phyloP scores from a whole-genome alignment of 2,888 invertebrate species.

The Acholoe squamosa region DNA sequence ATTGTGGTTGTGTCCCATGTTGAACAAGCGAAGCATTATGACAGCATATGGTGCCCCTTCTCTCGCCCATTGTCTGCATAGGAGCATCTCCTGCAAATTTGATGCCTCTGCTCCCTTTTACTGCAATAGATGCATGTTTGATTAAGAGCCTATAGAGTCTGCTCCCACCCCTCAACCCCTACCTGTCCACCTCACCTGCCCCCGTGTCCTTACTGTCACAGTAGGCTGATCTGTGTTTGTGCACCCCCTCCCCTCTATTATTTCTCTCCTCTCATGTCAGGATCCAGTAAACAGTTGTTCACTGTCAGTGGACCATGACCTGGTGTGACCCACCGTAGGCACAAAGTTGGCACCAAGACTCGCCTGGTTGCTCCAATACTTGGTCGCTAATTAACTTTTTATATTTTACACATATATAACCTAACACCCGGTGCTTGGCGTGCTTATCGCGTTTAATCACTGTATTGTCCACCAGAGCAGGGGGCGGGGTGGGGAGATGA shows the following conservation, averaged over 20 bases:
- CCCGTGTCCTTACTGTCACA: not conserved
- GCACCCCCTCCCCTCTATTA: not conserved
- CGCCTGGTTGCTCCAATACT: too few relatives aligned
- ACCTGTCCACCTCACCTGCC: not conserved
- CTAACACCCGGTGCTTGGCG: conserved; percentile 26
- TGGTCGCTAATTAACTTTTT: not conserved
- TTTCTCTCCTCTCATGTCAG: not conserved
- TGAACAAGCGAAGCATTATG: too few relatives aligned
- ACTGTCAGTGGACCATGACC: not conserved
- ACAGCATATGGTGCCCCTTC: not conserved
- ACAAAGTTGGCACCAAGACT: too few relatives aligned
- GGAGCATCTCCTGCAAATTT: conserved; percentile 18
- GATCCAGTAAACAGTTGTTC: not conserved
- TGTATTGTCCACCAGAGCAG: conserved; percentile 43
- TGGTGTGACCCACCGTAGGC: too few relatives aligned
- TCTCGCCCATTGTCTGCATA: not conserved
- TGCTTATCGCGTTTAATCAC: conserved; percentile 59
- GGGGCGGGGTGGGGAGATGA: not conserved
- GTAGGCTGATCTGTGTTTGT: not conserved
- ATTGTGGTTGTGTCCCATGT: too few relatives aligned
- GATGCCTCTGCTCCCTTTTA: not conserved
- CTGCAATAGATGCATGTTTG: not conserved
- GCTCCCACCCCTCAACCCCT: not conserved
- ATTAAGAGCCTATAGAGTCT: not conserved
- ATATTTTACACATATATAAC: conserved; percentile 24